A percentile compares a stretch with the other conserved stretches of the same genome.
Conservation (phyloP, 2,797 vertebrate genomes). For the Telmatherina bonti region DNA sequence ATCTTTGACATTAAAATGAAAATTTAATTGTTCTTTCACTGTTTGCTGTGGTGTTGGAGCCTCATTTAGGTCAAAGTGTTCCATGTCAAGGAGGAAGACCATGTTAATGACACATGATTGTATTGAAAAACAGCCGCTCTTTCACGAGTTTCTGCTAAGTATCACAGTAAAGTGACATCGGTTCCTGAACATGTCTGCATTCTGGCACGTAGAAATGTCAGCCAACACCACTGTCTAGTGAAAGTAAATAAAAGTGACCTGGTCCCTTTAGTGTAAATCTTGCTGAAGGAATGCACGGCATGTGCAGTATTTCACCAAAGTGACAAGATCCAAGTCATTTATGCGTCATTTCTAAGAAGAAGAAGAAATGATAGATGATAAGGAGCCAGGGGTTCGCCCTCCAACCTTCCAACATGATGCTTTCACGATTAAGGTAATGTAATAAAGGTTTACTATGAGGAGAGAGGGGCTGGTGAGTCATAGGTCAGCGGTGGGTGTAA, state of each 20-base stretch:
- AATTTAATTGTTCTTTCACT: background rate
- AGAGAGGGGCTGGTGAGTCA: conserved; percentile 82
- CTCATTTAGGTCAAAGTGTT: conserved; percentile 3
- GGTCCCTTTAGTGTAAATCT: conserved; percentile 46
- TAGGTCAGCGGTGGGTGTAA: conserved; percentile 83
- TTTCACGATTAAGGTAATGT: conserved; percentile 79
- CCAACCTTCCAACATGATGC: conserved; percentile 69
- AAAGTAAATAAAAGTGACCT: conserved; percentile 61
- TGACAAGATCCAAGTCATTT: conserved; percentile 19
- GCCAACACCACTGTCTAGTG: conserved; percentile 27
- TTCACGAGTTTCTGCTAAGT: conserved; percentile 39
- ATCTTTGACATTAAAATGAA: background rate
- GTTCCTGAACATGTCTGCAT: conserved; percentile 40
- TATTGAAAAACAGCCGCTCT: conserved; percentile 40
- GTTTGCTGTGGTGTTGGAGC: conserved; percentile 10
- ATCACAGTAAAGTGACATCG: conserved; percentile 46
- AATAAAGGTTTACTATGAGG: conserved; percentile 79
- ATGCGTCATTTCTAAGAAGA: conserved; percentile 51
- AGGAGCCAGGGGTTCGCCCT: conserved; percentile 51
- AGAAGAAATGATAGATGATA: conserved; percentile 62
- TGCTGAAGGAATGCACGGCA: conserved; percentile 49
- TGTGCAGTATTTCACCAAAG: conserved; percentile 43
- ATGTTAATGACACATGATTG: conserved; percentile 17
- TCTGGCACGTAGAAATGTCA: conserved; percentile 29
- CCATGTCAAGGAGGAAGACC: conserved; percentile 9